phyloP scores from a whole-genome alignment of 2,888 invertebrate genomes.

The Pharmacophagus antenor region DNA sequence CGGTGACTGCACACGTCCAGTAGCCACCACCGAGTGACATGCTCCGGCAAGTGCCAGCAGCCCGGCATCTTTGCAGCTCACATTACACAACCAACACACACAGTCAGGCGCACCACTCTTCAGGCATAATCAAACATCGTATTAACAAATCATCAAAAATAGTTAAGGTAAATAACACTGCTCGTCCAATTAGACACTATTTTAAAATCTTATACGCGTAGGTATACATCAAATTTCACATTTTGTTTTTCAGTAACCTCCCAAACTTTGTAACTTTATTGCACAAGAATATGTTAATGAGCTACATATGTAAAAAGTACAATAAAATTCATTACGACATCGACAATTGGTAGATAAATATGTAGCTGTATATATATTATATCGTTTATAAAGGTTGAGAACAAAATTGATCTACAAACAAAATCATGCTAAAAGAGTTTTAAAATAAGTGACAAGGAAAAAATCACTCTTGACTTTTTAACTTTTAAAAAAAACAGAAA shows the following conservation, averaged over 20 bases:
- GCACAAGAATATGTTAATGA: neutral
- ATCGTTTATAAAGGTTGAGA: no score
- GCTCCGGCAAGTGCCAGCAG: conserved; percentile 76
- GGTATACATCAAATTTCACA: neutral
- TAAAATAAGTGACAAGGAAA: no score
- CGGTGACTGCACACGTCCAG: conserved; percentile 82
- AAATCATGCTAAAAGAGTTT: no score
- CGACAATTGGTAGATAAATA: neutral
- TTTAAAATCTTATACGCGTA: no score
- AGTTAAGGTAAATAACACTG: neutral
- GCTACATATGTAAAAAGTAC: neutral
- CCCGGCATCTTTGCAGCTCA: conserved; percentile 60
- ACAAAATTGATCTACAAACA: no score
- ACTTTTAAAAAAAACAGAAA: neutral
- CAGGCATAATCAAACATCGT: neutral
- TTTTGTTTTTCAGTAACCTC: neutral
- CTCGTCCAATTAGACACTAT: neutral
- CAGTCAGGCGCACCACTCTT: conserved; percentile 14
- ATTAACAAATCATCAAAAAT: neutral
- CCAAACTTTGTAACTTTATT: neutral
- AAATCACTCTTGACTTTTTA: neutral
- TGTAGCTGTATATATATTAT: neutral
- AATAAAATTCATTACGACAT: neutral
- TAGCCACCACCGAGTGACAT: conserved; percentile 84
- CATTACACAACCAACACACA: conserved; percentile 33